Percentiles rank a stretch among this genome's conserved stretches.
Conservation (phyloP, 92 coral and sea anemone species). For the Nematostella vectensis region DNA sequence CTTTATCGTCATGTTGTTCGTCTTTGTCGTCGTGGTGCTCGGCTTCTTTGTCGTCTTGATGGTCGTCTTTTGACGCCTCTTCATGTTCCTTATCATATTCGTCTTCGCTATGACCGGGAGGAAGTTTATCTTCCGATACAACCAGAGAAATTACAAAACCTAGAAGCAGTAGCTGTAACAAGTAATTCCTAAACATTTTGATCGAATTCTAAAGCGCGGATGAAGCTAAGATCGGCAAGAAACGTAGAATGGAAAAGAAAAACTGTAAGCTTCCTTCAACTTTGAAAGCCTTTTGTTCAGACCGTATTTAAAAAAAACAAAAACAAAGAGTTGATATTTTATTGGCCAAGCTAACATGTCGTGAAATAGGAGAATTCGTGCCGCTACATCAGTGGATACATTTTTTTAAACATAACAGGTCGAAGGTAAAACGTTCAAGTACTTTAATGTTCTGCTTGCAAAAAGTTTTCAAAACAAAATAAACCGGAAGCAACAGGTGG, state of each 20-base stretch:
- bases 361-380: conserved; percentile 8
- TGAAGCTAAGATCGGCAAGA: conserved; percentile 2
- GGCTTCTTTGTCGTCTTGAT: conserved; percentile 9
- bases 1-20: conserved; percentile 16
- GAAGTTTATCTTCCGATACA: conserved; percentile 12
- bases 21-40: conserved; percentile 6
- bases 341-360: conserved; percentile 9
- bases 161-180: conserved; percentile 23
- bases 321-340: not conserved
- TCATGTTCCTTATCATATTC: conserved; percentile 22
- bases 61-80: conserved; percentile 5
- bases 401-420: conserved; percentile 16
- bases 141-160: conserved; percentile 23
- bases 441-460: not conserved
- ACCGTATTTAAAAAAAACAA: conserved; percentile 13
- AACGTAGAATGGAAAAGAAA: not conserved
- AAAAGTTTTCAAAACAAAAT: conserved; percentile 4
- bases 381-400: conserved; percentile 9
- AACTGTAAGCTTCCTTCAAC: not conserved
- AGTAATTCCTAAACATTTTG: conserved; percentile 22
- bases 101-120: conserved; percentile 12
- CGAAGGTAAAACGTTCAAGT: not conserved
- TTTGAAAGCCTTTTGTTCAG: conserved; percentile 16
- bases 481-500: conserved; percentile 10
- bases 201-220: too few relatives aligned